Conservation (phyloP, 1,140 invertebrate genomes). For the Anoplophora glabripennis region DNA sequence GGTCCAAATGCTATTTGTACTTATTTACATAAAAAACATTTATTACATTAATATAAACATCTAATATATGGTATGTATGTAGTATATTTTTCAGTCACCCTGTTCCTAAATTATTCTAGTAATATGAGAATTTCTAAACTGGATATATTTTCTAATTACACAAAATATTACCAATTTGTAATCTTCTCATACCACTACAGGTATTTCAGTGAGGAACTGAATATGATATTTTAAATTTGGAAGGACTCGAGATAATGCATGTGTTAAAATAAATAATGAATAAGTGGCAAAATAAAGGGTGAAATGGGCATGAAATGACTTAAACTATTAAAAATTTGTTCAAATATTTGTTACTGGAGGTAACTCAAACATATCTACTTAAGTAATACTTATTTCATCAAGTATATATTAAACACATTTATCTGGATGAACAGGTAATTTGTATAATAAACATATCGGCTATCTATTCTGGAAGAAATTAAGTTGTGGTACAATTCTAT, state of each 20-base stretch:
- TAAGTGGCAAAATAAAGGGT: not conserved
- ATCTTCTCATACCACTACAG: not conserved
- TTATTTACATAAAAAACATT: slow-evolving; percentile 15
- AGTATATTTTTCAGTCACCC: slow-evolving; percentile 15
- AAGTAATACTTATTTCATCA: slow-evolving; percentile 5
- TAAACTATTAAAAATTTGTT: slow-evolving; percentile 14
- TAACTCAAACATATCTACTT: slow-evolving; percentile 19
- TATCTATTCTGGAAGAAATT: too few species aligned
- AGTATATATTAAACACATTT: too few species aligned
- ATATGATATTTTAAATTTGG: slow-evolving; percentile 7
- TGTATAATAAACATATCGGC: too few species aligned
- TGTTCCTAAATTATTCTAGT: slow-evolving; percentile 1
- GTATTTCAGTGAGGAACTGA: not conserved
- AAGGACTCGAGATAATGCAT: slow-evolving; percentile 3
- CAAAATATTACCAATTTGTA: not conserved
- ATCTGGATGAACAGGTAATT: too few species aligned
- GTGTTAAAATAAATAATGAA: slow-evolving; percentile 10
- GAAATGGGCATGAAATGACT: not conserved
- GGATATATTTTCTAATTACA: not conserved
- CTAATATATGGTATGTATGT: slow-evolving; percentile 16
- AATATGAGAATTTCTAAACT: not conserved
- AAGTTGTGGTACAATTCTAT: too few species aligned
- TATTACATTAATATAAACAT: slow-evolving; percentile 11
- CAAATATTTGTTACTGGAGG: slow-evolving; percentile 11
- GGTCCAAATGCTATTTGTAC: not conserved